Evolutionary conservation across 2,888 invertebrate genomes (phyloP).

Genomic region (Pachycephus smyrnensis): DNA sequence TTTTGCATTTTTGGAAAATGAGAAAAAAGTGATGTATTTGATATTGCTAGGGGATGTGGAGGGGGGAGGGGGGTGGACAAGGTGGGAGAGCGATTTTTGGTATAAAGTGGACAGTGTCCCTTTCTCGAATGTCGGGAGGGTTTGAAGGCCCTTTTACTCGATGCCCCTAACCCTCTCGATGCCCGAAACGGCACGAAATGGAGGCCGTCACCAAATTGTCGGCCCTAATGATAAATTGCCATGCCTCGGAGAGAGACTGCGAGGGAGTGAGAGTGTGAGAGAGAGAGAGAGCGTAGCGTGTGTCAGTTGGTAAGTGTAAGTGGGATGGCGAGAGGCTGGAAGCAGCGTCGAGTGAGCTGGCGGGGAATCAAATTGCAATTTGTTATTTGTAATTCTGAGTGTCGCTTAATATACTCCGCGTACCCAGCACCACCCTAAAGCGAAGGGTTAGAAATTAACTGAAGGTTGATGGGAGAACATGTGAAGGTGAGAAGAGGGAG

Average conservation of each 20-base stretch:
- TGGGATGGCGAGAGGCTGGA: no score
- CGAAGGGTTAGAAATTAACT: conserved; percentile 57
- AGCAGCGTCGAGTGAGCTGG: conserved; percentile 25
- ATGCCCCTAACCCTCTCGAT: conserved; percentile 7
- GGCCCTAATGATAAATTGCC: conserved; percentile 67
- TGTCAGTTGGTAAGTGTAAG: no score
- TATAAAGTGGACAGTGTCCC: no score
- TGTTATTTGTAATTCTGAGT: conserved; percentile 68
- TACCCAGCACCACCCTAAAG: conserved; percentile 34
- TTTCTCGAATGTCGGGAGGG: no score
- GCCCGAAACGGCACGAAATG: conserved; percentile 21
- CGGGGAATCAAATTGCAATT: conserved; percentile 68
- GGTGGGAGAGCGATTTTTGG: background rate
- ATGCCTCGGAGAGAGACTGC: conserved; percentile 51
- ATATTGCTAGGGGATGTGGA: background rate
- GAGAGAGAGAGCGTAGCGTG: conserved; percentile 28
- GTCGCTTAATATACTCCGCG: conserved; percentile 65
- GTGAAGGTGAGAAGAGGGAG: conserved; percentile 33
- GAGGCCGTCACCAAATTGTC: conserved; percentile 64
- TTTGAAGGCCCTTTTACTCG: background rate
- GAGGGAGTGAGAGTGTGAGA: conserved; percentile 25
- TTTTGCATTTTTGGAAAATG: no score
- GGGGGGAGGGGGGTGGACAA: background rate
- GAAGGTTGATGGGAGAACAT: conserved; percentile 38
- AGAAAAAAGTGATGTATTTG: no score